Evolutionary conservation across 23 tunicate species (phyloP).

Genomic region (Botrylloides violaceus): DNA sequence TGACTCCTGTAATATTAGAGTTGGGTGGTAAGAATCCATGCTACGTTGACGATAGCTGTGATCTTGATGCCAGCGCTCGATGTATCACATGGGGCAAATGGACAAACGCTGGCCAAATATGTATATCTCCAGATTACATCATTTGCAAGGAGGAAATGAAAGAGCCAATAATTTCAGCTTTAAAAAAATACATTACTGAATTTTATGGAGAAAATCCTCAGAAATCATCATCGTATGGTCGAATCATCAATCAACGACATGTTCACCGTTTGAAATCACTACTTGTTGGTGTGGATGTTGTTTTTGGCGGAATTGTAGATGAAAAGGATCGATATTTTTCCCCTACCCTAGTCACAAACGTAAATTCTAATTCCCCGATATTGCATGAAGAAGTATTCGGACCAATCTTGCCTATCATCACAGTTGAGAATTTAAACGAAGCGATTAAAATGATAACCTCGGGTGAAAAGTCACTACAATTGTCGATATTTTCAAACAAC

Average conservation of each 20-base stretch:
- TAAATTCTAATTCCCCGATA: constrained; percentile 4
- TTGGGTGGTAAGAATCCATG: constrained; percentile 94
- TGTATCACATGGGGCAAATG: constrained; percentile 39
- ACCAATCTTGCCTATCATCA: constrained; percentile 37
- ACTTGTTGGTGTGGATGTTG: constrained; percentile 43
- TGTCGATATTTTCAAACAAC: constrained; percentile 55
- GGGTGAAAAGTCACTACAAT: constrained; percentile 48
- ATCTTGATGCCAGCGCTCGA: constrained; percentile 42
- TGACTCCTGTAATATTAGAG: constrained; percentile 76
- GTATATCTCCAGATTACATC: constrained; percentile 65
- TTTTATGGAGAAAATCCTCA: constrained; percentile 30
- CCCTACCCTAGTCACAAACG: constrained; percentile 50
- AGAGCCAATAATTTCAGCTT: constrained; percentile 28
- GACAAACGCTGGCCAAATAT: constrained; percentile 64
- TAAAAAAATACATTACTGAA: constrained; percentile 10
- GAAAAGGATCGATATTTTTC: constrained; percentile 35
- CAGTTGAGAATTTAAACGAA: constrained; percentile 32
- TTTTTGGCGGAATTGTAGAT: constrained; percentile 46
- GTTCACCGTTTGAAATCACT: constrained; percentile 28
- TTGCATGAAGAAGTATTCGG: constrained; percentile 63
- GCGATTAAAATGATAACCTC: constrained; percentile 24
- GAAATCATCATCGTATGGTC: constrained; percentile 31
- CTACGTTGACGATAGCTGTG: constrained; percentile 33
- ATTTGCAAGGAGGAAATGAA: constrained; percentile 9
- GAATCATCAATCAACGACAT: constrained; percentile 57